A percentile compares a stretch with the other conserved stretches of the same genome.
Conservation (phyloP, 2,113 vertebrate species). For the Xerus inauris region DNA sequence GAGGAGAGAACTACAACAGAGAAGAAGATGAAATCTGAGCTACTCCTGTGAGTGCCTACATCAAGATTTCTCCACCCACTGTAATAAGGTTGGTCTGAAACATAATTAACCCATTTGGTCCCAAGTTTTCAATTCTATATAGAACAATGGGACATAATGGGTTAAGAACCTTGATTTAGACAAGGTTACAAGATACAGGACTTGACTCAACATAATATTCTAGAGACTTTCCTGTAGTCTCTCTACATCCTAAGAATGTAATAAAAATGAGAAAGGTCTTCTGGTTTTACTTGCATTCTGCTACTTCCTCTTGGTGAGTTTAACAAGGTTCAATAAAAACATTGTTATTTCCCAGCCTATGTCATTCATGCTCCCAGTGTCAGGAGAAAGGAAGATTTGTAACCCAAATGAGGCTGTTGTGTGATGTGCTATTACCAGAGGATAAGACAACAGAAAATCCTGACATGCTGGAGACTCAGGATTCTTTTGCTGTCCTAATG, state of each 20-base stretch:
- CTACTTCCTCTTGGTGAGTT: constrained; percentile 8
- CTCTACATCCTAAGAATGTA: constrained; percentile 26
- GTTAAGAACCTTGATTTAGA: neutral
- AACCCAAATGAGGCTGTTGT: neutral
- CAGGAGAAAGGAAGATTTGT: neutral
- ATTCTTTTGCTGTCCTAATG: neutral
- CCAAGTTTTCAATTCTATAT: neutral
- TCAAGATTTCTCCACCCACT: neutral
- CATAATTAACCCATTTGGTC: neutral
- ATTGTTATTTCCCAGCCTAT: neutral
- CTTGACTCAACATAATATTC: constrained; percentile 1
- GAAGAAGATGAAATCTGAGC: neutral
- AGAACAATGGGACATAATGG: neutral
- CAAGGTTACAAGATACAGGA: neutral
- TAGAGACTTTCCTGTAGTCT: neutral
- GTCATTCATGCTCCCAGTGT: neutral
- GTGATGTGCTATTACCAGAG: neutral
- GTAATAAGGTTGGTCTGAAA: constrained; percentile 3
- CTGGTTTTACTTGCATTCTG: constrained; percentile 32
- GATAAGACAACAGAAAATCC: neutral
- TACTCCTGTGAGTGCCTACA: neutral
- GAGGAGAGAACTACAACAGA: neutral
- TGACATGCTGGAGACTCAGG: neutral
- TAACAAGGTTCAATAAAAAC: neutral
- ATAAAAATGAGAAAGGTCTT: neutral